A percentile compares a stretch with the other conserved stretches of the same genome.
phyloP scores from a whole-genome alignment of 2,797 vertebrate species.

The Hypotaenidia okinawae region DNA sequence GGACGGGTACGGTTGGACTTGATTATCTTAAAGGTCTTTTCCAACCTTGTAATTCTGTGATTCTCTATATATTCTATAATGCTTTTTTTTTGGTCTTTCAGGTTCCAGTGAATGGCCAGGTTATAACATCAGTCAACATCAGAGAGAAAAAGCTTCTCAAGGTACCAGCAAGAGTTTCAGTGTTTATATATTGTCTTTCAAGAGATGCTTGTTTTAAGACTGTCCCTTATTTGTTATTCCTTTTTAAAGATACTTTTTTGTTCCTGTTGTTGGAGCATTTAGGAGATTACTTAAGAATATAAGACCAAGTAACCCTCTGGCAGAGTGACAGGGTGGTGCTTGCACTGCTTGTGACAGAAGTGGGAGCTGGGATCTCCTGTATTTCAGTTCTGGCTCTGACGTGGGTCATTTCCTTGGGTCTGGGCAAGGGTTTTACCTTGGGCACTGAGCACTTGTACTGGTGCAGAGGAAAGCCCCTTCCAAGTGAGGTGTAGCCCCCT shows the following conservation, averaged over 20 bases:
- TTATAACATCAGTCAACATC: not conserved
- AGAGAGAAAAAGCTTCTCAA: constrained; percentile 59
- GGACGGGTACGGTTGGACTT: too few relatives aligned
- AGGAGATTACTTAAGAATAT: not conserved
- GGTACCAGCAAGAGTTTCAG: constrained; percentile 20
- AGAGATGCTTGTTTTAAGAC: not conserved
- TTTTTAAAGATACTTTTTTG: not conserved
- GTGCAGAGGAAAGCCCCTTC: not conserved
- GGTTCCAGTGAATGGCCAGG: constrained; percentile 42
- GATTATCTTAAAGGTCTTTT: too few relatives aligned
- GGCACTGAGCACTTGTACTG: not conserved
- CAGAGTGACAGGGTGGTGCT: not conserved
- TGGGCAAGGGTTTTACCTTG: not conserved
- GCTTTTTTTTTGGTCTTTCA: not conserved
- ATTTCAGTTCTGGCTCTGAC: not conserved
- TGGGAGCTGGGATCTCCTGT: not conserved
- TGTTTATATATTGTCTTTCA: not conserved
- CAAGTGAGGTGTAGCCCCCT: not conserved
- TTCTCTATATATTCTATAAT: not conserved
- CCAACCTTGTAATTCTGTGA: too few relatives aligned
- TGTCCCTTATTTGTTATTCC: not conserved
- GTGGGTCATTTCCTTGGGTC: not conserved
- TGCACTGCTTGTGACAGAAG: not conserved
- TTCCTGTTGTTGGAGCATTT: not conserved
- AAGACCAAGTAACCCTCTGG: not conserved